Evolutionary conservation across 2,797 vertebrate genomes (phyloP).

Genomic region (Liasis olivaceus): DNA sequence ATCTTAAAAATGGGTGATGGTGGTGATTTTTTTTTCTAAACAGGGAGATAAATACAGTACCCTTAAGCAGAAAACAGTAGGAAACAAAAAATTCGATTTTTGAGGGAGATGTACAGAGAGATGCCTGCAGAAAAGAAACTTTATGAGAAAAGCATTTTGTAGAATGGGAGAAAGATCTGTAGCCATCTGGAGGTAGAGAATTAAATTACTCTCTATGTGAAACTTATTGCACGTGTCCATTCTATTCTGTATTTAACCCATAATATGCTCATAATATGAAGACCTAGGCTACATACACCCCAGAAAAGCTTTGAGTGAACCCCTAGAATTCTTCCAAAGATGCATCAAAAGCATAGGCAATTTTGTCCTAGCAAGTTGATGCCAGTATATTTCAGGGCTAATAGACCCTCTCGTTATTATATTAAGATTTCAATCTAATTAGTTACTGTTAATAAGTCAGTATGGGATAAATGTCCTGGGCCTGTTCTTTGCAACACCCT

Average conservation of each 20-base stretch:
- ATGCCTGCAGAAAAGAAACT: background rate
- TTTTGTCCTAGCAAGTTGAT: background rate
- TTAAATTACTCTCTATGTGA: background rate
- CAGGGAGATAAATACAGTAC: background rate
- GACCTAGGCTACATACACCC: background rate
- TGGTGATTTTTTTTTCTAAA: background rate
- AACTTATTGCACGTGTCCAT: background rate
- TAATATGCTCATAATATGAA: background rate
- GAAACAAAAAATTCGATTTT: background rate
- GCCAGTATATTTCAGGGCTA: no score
- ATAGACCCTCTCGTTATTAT: background rate
- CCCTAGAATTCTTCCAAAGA: background rate
- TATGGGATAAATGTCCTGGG: background rate
- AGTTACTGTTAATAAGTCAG: background rate
- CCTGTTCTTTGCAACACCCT: background rate
- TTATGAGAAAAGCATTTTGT: background rate
- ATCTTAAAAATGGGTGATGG: background rate
- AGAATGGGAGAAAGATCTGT: background rate
- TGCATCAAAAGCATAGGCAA: background rate
- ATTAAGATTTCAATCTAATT: background rate
- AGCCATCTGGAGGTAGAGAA: background rate
- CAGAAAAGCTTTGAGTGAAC: background rate
- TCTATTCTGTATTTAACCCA: background rate
- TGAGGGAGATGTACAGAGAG: background rate
- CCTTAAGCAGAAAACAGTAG: background rate